Evolutionary conservation across 2,888 invertebrate species (phyloP).

Genomic region (Sinelater perroti): DNA sequence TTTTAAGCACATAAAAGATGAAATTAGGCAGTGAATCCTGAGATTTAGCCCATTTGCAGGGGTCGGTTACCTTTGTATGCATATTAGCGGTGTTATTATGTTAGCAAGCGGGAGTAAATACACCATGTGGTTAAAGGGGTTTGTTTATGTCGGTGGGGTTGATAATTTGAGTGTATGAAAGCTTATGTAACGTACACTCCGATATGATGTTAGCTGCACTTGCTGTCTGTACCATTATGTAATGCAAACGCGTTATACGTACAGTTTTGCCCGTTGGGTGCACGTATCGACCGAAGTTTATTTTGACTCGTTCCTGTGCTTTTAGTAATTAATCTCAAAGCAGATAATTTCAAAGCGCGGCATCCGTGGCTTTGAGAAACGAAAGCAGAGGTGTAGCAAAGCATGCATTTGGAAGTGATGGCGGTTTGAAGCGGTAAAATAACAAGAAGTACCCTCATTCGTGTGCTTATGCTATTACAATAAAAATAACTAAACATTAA

Average conservation of each 20-base stretch:
- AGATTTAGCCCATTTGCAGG: slow-evolving; percentile 44
- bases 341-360: slow-evolving; percentile 20
- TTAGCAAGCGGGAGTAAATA: slow-evolving; percentile 48
- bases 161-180: slow-evolving; percentile 31
- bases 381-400: neutral
- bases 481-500: too few relatives aligned
- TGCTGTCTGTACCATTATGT: too few relatives aligned
- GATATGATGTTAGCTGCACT: slow-evolving; percentile 18
- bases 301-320: slow-evolving; percentile 18
- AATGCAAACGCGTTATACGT: too few relatives aligned
- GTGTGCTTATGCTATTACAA: too few relatives aligned
- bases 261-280: slow-evolving; percentile 17
- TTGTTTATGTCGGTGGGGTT: slow-evolving; percentile 45
- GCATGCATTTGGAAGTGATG: slow-evolving; percentile 14
- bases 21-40: slow-evolving; percentile 44
- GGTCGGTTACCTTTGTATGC: slow-evolving; percentile 45
- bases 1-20: slow-evolving; percentile 28
- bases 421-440: slow-evolving; percentile 8
- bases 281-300: slow-evolving; percentile 22
- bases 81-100: slow-evolving; percentile 48
- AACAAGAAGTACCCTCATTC: too few relatives aligned
- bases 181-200: slow-evolving; percentile 17
- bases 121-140: slow-evolving; percentile 44
- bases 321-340: slow-evolving; percentile 23
- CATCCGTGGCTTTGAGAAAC: slow-evolving; percentile 17